Percentiles rank a stretch among this genome's conserved stretches.
Conservation (phyloP, 2,797 vertebrate genomes). For the Lagocephalus sceleratus region DNA sequence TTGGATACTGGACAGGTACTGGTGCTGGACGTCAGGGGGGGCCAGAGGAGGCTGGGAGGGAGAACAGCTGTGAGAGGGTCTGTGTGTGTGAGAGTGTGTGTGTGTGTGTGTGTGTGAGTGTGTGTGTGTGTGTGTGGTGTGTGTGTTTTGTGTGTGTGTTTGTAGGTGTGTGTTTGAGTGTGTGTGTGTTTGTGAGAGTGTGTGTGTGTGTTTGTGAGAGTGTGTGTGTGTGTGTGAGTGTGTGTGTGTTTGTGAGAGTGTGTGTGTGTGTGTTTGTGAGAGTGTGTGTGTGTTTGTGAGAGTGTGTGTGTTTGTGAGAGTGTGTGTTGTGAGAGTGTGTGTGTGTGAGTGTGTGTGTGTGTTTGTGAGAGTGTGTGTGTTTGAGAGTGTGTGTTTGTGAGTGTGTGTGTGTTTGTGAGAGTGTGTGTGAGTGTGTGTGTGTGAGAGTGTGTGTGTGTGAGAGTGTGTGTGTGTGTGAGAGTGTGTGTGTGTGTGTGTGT, state of each 20-base stretch:
- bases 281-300: no score
- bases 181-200: not conserved
- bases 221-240: not conserved
- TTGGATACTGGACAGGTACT: slow-evolving; percentile 96
- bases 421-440: not conserved
- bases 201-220: not conserved
- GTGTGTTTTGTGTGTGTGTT: not conserved
- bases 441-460: no score
- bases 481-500: not conserved
- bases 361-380: no score
- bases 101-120: not conserved
- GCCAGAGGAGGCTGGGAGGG: slow-evolving; percentile 79
- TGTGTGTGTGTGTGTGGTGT: not conserved
- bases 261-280: not conserved
- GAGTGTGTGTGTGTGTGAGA: no score
- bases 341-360: no score
- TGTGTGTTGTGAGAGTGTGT: no score
- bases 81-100: not conserved
- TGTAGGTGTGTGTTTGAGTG: no score
- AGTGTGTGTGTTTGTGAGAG: not conserved
- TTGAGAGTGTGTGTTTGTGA: no score
- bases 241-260: no score
- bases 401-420: no score
- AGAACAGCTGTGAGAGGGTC: no score
- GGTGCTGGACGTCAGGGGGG: slow-evolving; percentile 94